phyloP scores from a whole-genome alignment of 2,888 invertebrate species.

The Notodonta dromedarius region DNA sequence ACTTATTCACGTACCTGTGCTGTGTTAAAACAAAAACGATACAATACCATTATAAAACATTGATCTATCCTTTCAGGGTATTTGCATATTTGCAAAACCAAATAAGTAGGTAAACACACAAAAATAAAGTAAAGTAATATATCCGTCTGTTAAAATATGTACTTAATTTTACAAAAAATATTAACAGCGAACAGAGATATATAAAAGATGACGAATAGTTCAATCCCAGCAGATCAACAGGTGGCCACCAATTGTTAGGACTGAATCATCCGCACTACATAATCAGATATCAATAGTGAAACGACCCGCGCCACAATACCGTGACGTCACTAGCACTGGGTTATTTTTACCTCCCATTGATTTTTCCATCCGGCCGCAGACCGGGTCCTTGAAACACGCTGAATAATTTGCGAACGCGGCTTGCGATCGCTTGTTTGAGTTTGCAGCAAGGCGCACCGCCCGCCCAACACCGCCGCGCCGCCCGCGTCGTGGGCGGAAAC shows the following conservation, averaged over 20 bases:
- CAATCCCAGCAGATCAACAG: background rate
- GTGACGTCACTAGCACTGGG: slow-evolving; percentile 1
- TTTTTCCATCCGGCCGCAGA: slow-evolving; percentile 15
- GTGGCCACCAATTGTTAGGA: background rate
- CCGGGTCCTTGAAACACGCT: slow-evolving; percentile 31
- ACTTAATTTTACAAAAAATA: no score
- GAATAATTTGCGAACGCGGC: slow-evolving; percentile 31
- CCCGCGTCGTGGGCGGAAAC: slow-evolving; percentile 10
- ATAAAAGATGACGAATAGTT: background rate
- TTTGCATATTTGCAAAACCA: no score
- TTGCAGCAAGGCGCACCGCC: slow-evolving; percentile 11
- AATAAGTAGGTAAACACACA: no score
- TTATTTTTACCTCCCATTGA: slow-evolving; percentile 34
- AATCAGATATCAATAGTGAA: background rate
- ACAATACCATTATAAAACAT: no score
- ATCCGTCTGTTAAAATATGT: no score
- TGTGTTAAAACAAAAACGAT: no score
- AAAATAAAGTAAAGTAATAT: no score
- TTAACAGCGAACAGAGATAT: background rate
- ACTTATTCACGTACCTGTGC: background rate
- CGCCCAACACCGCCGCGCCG: slow-evolving; percentile 8
- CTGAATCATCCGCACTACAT: background rate
- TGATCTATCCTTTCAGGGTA: no score
- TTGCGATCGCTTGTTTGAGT: background rate
- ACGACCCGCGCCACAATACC: background rate